Conservation (phyloP, 2,888 invertebrate species). For the Amblyteles armatorius region DNA sequence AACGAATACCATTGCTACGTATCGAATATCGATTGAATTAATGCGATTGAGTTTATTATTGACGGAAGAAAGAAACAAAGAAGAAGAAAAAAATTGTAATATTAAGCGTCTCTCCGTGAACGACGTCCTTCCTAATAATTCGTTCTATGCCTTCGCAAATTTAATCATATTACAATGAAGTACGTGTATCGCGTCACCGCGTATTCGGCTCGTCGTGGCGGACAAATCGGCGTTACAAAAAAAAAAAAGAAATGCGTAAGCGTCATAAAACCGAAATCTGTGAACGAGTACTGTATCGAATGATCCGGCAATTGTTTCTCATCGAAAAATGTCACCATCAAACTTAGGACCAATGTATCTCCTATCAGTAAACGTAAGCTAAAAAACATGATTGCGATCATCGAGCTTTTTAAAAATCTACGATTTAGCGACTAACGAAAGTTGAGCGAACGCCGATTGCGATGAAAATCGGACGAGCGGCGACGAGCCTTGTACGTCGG, state of each 20-base stretch:
- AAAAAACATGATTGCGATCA: conserved; percentile 24
- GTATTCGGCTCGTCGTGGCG: conserved; percentile 55
- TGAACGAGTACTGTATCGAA: background rate
- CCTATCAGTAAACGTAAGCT: conserved; percentile 42
- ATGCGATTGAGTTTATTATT: conserved; percentile 74
- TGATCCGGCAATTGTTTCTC: background rate
- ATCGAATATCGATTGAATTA: conserved; percentile 78
- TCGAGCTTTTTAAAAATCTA: conserved; percentile 43
- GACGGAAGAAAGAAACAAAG: background rate
- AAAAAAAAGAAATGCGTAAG: background rate
- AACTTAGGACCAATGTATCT: conserved; percentile 58
- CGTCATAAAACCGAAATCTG: background rate
- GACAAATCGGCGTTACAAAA: background rate
- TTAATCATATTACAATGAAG: conserved; percentile 64
- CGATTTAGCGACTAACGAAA: conserved; percentile 10
- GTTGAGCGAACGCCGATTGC: conserved; percentile 11
- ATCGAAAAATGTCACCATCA: conserved; percentile 32
- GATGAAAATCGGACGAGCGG: conserved; percentile 2
- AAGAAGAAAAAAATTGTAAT: conserved; percentile 50
- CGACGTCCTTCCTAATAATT: conserved; percentile 78
- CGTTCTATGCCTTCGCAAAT: conserved; percentile 77
- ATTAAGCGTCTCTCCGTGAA: conserved; percentile 72
- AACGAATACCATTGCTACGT: conserved; percentile 78
- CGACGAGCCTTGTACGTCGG: conserved; percentile 67
- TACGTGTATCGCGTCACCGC: conserved; percentile 67